Evolutionary conservation across 1,140 invertebrate genomes (phyloP), one percentile per base, ranked within the genome.

Genomic region (Drosophila lowei): DNA sequence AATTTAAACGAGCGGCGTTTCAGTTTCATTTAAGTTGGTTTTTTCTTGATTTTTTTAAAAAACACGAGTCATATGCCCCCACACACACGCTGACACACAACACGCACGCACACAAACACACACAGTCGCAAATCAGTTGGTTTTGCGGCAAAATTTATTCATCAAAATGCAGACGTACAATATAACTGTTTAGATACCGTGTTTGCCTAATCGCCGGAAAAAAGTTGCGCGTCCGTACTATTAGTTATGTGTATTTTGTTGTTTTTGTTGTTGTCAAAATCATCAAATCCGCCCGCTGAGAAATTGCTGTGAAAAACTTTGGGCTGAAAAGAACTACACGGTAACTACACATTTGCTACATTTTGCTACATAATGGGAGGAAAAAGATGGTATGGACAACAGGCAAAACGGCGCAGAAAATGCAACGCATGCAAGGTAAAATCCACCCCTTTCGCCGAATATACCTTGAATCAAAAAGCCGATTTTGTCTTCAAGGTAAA

Each of bases 21-120:
- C 21, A 57, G 41, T 58, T 56, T 61, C 21, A 67, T 44, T 59
- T 63, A 25, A n/a, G 18, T 42, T 49, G 30, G n/a, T 54, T 55
- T 85, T 57, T 63, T 56, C 30, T 70, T 53, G 30, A 56, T 13
- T 38, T 38, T 38, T 77, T 77, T 43, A 67, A 83, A 78, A 84
- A 75, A 63, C 79, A 77, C 80, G 77, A 85, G 81, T 85, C 80
- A 80, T 85, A 84, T 49, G 49, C 48, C 67, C 57, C 44, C 46
- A 48, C 49, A 80, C 58, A 66, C 42, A 16, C 41, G 18, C 28
- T 41, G 41, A 54, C 42, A 43, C 23, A 59, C 23, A 55, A 53
- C 34, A 74, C 52, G 25, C 50, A 59, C 18, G 34, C 42, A 56
- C 25, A 41, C 62, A 54, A 28, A 49, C 53, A 42, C 60, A 59